Percentiles rank a stretch among this genome's conserved stretches.
Conservation (phyloP, 2,888 invertebrate genomes). For the Homarus gammarus region DNA sequence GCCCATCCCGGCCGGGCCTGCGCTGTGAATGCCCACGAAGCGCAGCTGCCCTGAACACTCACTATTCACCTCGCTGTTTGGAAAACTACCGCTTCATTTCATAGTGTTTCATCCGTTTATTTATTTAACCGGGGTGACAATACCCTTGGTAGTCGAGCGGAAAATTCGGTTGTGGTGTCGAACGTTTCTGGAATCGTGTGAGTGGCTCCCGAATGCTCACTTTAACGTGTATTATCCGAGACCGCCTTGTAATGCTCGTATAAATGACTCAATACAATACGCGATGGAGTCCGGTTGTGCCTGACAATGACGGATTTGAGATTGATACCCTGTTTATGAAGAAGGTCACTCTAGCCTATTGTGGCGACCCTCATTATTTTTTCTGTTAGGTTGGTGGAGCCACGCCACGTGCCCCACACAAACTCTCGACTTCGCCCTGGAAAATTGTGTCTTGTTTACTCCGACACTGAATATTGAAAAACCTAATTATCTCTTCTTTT, state of each 20-base stretch:
- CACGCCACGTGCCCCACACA: conserved; percentile 26
- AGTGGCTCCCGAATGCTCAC: conserved; percentile 43
- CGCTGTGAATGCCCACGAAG: conserved; percentile 43
- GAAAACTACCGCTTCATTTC: conserved; percentile 56
- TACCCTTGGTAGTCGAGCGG: conserved; percentile 49
- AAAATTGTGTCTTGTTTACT: background rate
- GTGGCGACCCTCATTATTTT: conserved; percentile 43
- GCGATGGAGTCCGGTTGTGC: conserved; percentile 43
- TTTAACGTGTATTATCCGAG: conserved; percentile 62
- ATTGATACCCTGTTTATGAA: conserved; percentile 70
- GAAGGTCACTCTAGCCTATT: conserved; percentile 52
- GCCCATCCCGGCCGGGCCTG: background rate
- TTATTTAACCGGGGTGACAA: conserved; percentile 37
- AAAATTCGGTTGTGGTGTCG: conserved; percentile 50
- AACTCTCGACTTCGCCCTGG: background rate
- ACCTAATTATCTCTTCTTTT: too few species aligned
- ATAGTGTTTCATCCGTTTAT: conserved; percentile 56
- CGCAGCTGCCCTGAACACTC: conserved; percentile 55
- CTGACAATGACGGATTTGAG: conserved; percentile 53
- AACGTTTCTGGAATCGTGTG: conserved; percentile 33
- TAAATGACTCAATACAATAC: conserved; percentile 55
- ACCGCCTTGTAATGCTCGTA: conserved; percentile 62
- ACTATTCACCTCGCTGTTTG: conserved; percentile 45
- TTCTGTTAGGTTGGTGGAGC: conserved; percentile 37
- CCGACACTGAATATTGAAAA: too few species aligned